A percentile compares a stretch with the other conserved stretches of the same genome.
phyloP scores from a whole-genome alignment of 2,888 invertebrate genomes.

The Sturmia bella region DNA sequence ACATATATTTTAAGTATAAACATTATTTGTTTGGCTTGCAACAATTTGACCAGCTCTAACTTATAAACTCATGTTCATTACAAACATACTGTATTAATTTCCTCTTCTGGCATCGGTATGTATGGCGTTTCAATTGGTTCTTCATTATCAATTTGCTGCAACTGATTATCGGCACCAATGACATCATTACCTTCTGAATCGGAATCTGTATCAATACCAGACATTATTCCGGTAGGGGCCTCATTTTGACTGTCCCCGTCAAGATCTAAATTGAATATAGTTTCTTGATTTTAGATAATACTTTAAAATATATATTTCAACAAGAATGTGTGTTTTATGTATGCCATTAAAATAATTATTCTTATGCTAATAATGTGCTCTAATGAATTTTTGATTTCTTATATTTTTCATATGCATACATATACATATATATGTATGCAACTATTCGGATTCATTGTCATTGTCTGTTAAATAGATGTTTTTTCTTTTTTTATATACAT shows the following conservation, averaged over 20 bases:
- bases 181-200: slow-evolving; percentile 83
- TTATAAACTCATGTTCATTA: background rate
- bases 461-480: no score
- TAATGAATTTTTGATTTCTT: slow-evolving; percentile 11
- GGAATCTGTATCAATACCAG: slow-evolving; percentile 83
- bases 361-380: slow-evolving; percentile 17
- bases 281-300: slow-evolving; percentile 1
- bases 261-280: slow-evolving; percentile 83
- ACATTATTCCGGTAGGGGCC: slow-evolving; percentile 82
- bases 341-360: slow-evolving; percentile 6
- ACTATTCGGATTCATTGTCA: background rate
- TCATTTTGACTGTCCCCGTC: slow-evolving; percentile 88
- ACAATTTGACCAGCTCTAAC: no score
- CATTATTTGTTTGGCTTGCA: no score
- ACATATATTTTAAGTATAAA: no score
- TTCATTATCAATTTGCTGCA: slow-evolving; percentile 72
- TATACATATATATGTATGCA: no score
- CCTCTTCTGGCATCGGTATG: slow-evolving; percentile 84
- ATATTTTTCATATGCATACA: slow-evolving; percentile 1
- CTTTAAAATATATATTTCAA: background rate
- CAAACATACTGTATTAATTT: slow-evolving; percentile 83
- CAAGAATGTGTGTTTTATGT: background rate
- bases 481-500: no score
- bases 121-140: slow-evolving; percentile 85
- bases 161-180: slow-evolving; percentile 66